These are phyloP conservation scores for Microcebus ravelobensis DNA, from an alignment of 2,113 vertebrate genomes.

Conservation along the genomic window DNA sequence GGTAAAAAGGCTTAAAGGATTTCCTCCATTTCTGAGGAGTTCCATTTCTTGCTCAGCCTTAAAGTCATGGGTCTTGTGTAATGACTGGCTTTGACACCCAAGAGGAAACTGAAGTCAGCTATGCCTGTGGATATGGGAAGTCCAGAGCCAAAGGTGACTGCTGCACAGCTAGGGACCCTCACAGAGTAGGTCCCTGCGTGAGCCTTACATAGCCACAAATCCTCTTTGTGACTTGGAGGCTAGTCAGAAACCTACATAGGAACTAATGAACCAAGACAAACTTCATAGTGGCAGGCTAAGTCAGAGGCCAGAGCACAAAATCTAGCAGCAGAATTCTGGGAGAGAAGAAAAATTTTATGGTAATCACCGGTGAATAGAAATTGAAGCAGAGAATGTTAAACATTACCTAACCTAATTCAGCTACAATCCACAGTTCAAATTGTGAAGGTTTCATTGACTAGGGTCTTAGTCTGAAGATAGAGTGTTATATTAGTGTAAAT, in stretches of 20 bases:
- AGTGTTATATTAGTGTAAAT: background rate
- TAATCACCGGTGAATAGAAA: slow-evolving; percentile 40
- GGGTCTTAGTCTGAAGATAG: background rate
- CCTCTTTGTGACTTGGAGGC: background rate
- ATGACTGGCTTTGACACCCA: background rate
- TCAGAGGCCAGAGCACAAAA: slow-evolving; percentile 23
- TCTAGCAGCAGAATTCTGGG: background rate
- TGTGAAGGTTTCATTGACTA: background rate
- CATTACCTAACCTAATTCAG: background rate
- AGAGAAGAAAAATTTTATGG: background rate
- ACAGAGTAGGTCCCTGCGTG: background rate
- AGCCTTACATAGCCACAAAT: background rate
- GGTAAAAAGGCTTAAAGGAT: background rate
- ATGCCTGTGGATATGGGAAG: background rate
- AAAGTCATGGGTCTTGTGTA: background rate
- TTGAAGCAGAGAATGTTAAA: background rate
- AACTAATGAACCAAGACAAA: slow-evolving; percentile 56
- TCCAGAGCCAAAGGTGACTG: background rate
- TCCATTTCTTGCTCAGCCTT: background rate
- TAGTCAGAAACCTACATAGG: slow-evolving; percentile 30
- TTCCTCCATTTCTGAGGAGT: background rate
- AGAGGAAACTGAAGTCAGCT: background rate
- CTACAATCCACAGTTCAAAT: background rate
- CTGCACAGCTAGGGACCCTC: background rate
- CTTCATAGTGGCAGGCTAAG: background rate